phyloP scores from a whole-genome alignment of 2,113 vertebrate genomes.

The Urocolius indicus region DNA sequence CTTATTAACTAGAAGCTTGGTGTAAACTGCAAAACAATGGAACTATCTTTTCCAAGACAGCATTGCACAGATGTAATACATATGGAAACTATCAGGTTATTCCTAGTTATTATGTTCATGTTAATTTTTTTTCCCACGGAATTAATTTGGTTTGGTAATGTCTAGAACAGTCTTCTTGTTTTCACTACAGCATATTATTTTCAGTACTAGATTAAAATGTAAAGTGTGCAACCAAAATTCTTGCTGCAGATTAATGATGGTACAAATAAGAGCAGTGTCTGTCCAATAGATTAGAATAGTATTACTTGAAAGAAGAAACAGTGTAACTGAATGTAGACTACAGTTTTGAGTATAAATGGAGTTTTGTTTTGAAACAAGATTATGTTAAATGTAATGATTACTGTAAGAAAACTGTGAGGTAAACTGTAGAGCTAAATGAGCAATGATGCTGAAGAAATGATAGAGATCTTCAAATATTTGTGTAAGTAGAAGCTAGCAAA shows the following conservation, averaged over 20 bases:
- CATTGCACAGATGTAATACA: background rate
- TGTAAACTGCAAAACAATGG: background rate
- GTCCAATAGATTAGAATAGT: background rate
- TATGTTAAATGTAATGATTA: background rate
- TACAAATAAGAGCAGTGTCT: background rate
- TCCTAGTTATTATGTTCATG: background rate
- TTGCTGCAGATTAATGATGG: background rate
- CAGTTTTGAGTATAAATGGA: background rate
- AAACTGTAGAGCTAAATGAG: background rate
- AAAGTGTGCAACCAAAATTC: background rate
- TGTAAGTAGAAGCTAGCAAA: background rate
- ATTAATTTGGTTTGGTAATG: background rate
- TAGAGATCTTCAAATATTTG: background rate
- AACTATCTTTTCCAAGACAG: background rate
- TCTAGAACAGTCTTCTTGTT: background rate
- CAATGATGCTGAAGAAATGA: background rate
- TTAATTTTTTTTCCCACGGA: background rate
- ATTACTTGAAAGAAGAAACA: background rate
- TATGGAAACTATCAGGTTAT: background rate
- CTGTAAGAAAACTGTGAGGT: background rate
- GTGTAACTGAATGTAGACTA: background rate
- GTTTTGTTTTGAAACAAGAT: background rate
- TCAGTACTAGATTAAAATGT: conserved; percentile 4
- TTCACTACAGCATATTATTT: background rate
- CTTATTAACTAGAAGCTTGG: background rate